Evolutionary conservation across 2,888 invertebrate species (phyloP).

Genomic region (Seira sanloemensis): DNA sequence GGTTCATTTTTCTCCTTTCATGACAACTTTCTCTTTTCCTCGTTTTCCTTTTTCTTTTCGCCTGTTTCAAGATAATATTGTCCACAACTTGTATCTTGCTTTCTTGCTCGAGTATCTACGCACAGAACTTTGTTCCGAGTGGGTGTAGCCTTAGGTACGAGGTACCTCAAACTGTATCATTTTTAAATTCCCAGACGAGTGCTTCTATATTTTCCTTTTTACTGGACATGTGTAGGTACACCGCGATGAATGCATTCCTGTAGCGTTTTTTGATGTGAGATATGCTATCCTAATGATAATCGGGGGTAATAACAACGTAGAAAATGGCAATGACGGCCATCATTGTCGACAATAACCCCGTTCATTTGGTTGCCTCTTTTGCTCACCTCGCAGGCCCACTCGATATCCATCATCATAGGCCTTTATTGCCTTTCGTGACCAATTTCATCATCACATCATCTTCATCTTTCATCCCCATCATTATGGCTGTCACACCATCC

Average conservation of each 20-base stretch:
- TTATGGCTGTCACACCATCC: conserved; percentile 19
- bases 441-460: conserved; percentile 27
- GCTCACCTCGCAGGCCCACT: conserved; percentile 1
- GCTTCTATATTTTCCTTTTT: conserved; percentile 1
- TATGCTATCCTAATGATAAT: conserved; percentile 13
- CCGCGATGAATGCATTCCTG: not conserved
- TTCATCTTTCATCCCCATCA: conserved; percentile 30
- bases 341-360: not conserved
- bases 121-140: too few relatives aligned
- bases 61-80: not conserved
- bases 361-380: not conserved
- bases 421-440: conserved; percentile 42
- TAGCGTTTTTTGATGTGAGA: not conserved
- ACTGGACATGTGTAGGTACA: not conserved
- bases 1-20: not conserved
- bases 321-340: not conserved
- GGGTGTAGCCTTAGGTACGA: not conserved
- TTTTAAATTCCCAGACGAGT: conserved; percentile 12
- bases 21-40: conserved; percentile 9
- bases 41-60: not conserved
- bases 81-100: too few relatives aligned
- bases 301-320: not conserved
- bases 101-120: too few relatives aligned
- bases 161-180: conserved; percentile 2
- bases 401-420: not conserved